phyloP scores from a whole-genome alignment of 2,113 vertebrate species.

The Anoplopoma fimbria region DNA sequence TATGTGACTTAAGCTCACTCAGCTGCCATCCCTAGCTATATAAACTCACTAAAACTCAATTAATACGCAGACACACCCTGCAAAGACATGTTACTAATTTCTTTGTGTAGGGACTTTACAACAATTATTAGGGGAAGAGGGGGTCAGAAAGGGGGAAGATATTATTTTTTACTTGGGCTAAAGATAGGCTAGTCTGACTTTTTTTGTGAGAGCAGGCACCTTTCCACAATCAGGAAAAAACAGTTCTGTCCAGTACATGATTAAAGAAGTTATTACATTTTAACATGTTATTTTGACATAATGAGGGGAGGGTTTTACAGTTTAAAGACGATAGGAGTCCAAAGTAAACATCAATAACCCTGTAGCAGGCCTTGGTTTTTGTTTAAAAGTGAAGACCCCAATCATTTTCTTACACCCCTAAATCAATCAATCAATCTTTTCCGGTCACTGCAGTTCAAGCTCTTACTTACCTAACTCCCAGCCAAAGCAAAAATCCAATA shows the following conservation, averaged over 20 bases:
- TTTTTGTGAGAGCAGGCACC: not conserved
- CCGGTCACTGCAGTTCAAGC: not conserved
- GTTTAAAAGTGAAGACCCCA: not conserved
- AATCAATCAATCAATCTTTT: not conserved
- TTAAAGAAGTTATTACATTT: not conserved
- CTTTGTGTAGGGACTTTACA: not conserved
- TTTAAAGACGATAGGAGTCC: not conserved
- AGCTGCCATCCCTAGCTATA: not conserved
- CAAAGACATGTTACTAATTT: not conserved
- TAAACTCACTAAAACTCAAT: constrained; percentile 3
- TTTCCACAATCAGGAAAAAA: not conserved
- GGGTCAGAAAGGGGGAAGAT: not conserved
- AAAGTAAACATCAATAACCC: not conserved
- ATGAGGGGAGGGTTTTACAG: not conserved
- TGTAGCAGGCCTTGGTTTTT: not conserved
- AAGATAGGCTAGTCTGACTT: not conserved
- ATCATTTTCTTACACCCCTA: not conserved
- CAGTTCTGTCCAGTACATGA: not conserved
- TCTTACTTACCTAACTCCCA: constrained; percentile 55
- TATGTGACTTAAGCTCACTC: not conserved
- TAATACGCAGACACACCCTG: not conserved
- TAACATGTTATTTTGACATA: not conserved
- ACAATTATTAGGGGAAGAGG: not conserved
- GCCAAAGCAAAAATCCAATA: constrained; percentile 33
- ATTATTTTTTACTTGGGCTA: not conserved